Evolutionary conservation across 2,888 invertebrate species (phyloP).

Genomic region (Drosophila lutescens): DNA sequence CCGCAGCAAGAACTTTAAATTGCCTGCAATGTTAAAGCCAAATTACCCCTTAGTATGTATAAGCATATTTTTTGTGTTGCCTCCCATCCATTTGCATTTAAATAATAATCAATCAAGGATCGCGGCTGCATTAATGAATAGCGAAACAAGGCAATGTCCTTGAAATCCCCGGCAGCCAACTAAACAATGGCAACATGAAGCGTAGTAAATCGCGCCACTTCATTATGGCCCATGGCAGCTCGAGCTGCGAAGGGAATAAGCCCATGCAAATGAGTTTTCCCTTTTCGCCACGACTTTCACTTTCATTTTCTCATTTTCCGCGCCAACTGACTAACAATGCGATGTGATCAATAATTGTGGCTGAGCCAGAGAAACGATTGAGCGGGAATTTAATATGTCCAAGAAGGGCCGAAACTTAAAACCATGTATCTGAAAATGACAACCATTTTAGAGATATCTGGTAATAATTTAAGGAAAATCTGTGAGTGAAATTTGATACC

Average conservation of each 20-base stretch:
- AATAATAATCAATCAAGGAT: slow-evolving; percentile 46
- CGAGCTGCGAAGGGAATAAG: slow-evolving; percentile 30
- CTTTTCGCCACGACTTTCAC: slow-evolving; percentile 32
- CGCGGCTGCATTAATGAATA: slow-evolving; percentile 47
- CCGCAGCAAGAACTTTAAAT: slow-evolving; percentile 38
- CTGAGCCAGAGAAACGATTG: slow-evolving; percentile 4
- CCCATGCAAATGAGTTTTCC: slow-evolving; percentile 42
- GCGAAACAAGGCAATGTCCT: slow-evolving; percentile 37
- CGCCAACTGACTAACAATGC: slow-evolving; percentile 19
- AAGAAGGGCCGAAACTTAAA: not conserved
- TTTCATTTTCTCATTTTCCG: slow-evolving; percentile 29
- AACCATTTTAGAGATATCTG: not conserved
- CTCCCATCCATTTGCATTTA: slow-evolving; percentile 24
- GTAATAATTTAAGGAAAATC: not conserved
- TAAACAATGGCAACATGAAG: slow-evolving; percentile 49
- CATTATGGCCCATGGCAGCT: slow-evolving; percentile 34
- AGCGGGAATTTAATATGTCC: not conserved
- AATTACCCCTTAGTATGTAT: slow-evolving; percentile 16
- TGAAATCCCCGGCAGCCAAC: slow-evolving; percentile 37
- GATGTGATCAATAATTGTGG: slow-evolving; percentile 23
- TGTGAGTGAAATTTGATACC: not conserved
- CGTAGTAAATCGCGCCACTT: slow-evolving; percentile 50
- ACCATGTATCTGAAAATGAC: too few relatives aligned
- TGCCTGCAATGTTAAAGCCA: slow-evolving; percentile 31
- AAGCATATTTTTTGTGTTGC: slow-evolving; percentile 4